A percentile compares a stretch with the other conserved stretches of the same genome.
phyloP scores from a whole-genome alignment of 2,113 vertebrate species.

The Podiceps cristatus region DNA sequence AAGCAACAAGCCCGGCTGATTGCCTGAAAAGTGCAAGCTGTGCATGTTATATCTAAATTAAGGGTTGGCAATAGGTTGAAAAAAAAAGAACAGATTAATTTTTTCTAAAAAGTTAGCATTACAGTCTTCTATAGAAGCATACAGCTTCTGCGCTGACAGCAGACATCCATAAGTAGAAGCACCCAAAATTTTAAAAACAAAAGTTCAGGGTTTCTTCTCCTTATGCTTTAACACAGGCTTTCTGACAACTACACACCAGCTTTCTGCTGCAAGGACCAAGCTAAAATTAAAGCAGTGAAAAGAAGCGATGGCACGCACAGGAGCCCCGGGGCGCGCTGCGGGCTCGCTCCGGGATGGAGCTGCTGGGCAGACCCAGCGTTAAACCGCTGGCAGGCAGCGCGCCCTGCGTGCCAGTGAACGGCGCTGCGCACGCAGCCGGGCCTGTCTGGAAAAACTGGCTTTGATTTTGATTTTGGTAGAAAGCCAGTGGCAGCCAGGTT shows the following conservation, averaged over 20 bases:
- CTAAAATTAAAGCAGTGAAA: neutral
- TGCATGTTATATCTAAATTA: neutral
- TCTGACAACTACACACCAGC: neutral
- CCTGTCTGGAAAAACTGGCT: neutral
- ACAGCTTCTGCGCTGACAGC: neutral
- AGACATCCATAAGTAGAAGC: neutral
- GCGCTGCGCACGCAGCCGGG: neutral
- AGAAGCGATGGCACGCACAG: neutral
- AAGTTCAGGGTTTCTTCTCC: neutral
- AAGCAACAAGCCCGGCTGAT: neutral
- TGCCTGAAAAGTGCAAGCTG: neutral
- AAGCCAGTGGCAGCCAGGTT: slow-evolving; percentile 26
- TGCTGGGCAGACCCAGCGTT: neutral
- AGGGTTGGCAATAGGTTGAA: neutral
- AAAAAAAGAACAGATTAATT: neutral
- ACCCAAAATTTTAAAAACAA: neutral
- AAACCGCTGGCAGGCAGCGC: neutral
- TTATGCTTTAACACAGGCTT: neutral
- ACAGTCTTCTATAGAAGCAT: neutral
- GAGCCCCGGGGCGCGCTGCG: neutral
- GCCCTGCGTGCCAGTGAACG: neutral
- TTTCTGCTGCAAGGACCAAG: neutral
- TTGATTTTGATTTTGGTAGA: slow-evolving; percentile 13
- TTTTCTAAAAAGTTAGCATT: neutral
- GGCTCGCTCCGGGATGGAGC: neutral